Evolutionary conservation across 2,888 invertebrate genomes (phyloP).

Genomic region (Scaptomyza parva): DNA sequence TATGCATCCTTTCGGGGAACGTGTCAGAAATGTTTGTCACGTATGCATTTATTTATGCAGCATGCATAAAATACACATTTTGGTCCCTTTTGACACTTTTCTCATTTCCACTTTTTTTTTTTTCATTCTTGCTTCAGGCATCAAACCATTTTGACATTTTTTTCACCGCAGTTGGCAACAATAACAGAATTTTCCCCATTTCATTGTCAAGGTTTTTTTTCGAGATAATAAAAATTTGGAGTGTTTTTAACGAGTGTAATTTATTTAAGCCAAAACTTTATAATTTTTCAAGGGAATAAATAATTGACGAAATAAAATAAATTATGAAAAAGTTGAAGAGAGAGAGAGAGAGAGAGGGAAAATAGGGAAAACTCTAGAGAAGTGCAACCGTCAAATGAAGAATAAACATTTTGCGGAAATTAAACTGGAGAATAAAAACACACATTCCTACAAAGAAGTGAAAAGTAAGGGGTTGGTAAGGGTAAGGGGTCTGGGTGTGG

Average conservation of each 20-base stretch:
- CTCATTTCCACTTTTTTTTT: not conserved
- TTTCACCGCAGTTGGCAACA: not conserved
- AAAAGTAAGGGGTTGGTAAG: too few relatives aligned
- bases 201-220: conserved; percentile 62
- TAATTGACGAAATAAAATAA: conserved; percentile 52
- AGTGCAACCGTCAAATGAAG: conserved; percentile 53
- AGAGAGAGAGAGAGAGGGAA: not conserved
- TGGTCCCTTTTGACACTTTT: not conserved
- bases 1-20: too few relatives aligned
- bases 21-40: not conserved
- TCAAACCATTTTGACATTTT: conserved; percentile 4
- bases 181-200: conserved; percentile 30
- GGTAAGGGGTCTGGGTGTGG: not conserved
- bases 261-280: conserved; percentile 41
- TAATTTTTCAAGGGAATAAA: not conserved
- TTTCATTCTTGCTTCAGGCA: too few relatives aligned
- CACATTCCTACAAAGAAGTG: too few relatives aligned
- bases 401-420: conserved; percentile 73
- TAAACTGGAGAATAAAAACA: conserved; percentile 25
- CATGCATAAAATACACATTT: not conserved
- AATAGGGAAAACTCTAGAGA: not conserved
- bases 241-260: conserved; percentile 37
- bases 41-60: not conserved
- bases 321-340: conserved; percentile 63
- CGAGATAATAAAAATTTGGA: too few relatives aligned